These are phyloP conservation scores for Melinopterus prodromus DNA, from an alignment of 2,888 invertebrate genomes.

Conservation along the genomic window DNA sequence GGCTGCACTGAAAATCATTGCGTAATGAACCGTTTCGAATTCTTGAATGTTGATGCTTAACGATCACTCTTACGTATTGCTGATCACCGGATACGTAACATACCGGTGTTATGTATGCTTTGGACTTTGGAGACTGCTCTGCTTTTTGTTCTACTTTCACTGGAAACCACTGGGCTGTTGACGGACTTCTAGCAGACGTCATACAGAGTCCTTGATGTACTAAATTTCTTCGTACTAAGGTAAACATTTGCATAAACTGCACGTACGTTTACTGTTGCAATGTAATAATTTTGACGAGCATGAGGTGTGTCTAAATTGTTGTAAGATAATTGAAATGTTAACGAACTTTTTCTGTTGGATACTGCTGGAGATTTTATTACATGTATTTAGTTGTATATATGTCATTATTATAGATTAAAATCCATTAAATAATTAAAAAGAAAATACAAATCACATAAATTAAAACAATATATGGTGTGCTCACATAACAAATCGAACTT, in stretches of 20 bases:
- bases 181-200: neutral
- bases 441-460: no score
- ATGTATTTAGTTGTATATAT: no score
- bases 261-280: neutral
- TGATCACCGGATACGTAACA: neutral
- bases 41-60: neutral
- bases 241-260: neutral
- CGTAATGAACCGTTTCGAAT: neutral
- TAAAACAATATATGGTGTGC: no score
- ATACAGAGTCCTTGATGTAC: neutral
- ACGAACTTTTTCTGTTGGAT: neutral
- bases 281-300: neutral
- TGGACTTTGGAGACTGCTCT: neutral
- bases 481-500: no score
- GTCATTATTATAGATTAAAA: no score
- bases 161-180: neutral
- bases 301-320: neutral
- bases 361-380: no score
- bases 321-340: neutral
- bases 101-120: neutral
- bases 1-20: neutral
- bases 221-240: neutral
- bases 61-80: neutral
- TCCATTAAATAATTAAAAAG: no score
- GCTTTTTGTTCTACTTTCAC: neutral